These are phyloP conservation scores for Drosophila percnosoma DNA, from an alignment of 2,888 invertebrate genomes.

Conservation along the genomic window DNA sequence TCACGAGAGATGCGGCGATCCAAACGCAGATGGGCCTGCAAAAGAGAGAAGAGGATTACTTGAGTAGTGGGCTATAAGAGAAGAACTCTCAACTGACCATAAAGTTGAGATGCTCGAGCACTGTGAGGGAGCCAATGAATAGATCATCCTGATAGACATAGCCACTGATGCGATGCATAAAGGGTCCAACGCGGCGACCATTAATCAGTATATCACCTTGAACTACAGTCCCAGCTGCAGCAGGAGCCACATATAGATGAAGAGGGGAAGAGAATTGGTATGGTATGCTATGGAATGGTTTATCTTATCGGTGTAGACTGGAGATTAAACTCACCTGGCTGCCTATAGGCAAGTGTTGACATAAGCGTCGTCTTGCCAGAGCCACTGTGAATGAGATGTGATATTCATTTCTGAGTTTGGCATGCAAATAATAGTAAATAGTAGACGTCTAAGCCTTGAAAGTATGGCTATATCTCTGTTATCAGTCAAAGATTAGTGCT, in stretches of 20 bases:
- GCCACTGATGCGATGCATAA: conserved; percentile 93
- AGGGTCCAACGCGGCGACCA: conserved; percentile 89
- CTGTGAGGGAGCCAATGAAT: conserved; percentile 93
- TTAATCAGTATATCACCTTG: conserved; percentile 94
- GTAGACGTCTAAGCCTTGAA: background rate
- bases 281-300: conserved; percentile 2
- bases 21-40: conserved; percentile 91
- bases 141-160: conserved; percentile 97
- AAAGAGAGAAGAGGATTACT: conserved; percentile 8
- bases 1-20: conserved; percentile 88
- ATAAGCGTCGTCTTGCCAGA: conserved; percentile 96
- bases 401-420: background rate
- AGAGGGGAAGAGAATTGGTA: conserved; percentile 1
- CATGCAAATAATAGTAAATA: conserved; percentile 6
- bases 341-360: conserved; percentile 92
- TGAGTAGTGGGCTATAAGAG: rapidly evolving
- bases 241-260: background rate
- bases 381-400: conserved; percentile 85
- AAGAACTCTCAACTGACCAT: conserved; percentile 86
- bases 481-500: conserved; percentile 42
- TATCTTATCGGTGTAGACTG: conserved; percentile 57
- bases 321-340: conserved; percentile 86
- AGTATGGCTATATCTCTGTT: conserved; percentile 3
- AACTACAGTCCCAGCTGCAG: conserved; percentile 88
- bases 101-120: conserved; percentile 93